A percentile compares a stretch with the other conserved stretches of the same genome.
phyloP scores from a whole-genome alignment of 2,888 invertebrate species.

The Achlya flavicornis region DNA sequence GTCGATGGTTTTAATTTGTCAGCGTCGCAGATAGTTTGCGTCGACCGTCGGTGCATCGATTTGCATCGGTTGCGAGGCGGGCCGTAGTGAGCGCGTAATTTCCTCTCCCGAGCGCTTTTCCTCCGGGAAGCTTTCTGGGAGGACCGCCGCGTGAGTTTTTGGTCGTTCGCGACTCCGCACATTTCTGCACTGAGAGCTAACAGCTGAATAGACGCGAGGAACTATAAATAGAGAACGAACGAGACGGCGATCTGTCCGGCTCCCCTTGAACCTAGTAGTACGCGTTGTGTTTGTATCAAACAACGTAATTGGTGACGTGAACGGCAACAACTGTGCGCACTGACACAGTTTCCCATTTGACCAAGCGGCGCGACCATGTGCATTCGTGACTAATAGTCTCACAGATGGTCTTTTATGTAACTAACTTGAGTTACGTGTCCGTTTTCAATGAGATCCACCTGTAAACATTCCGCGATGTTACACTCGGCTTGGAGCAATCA shows the following conservation, averaged over 20 bases:
- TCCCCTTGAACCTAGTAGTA: conserved; percentile 81
- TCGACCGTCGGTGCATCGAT: conserved; percentile 30
- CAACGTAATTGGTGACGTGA: conserved; percentile 74
- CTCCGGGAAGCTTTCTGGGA: conserved; percentile 57
- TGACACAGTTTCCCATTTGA: conserved; percentile 81
- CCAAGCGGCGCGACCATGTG: conserved; percentile 73
- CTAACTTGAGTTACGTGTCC: conserved; percentile 38
- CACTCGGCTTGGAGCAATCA: conserved; percentile 6
- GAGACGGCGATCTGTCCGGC: conserved; percentile 76
- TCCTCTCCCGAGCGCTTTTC: conserved; percentile 45
- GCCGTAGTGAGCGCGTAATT: conserved; percentile 40
- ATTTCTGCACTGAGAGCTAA: conserved; percentile 80
- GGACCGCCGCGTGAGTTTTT: conserved; percentile 54
- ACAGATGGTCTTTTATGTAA: conserved; percentile 63
- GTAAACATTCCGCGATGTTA: conserved; percentile 26
- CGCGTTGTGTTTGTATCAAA: conserved; percentile 59
- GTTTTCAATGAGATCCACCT: conserved; percentile 43
- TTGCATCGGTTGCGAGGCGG: conserved; percentile 37
- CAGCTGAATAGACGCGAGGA: conserved; percentile 75
- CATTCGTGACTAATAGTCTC: conserved; percentile 62
- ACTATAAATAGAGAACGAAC: conserved; percentile 81
- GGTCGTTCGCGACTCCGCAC: conserved; percentile 77
- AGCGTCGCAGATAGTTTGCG: conserved; percentile 36
- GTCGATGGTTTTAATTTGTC: conserved; percentile 59
- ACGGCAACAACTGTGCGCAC: conserved; percentile 72